Conservation (phyloP, 30 jellyfish, hydroid and myxozoan species). For the Cassiopea xamachana region DNA sequence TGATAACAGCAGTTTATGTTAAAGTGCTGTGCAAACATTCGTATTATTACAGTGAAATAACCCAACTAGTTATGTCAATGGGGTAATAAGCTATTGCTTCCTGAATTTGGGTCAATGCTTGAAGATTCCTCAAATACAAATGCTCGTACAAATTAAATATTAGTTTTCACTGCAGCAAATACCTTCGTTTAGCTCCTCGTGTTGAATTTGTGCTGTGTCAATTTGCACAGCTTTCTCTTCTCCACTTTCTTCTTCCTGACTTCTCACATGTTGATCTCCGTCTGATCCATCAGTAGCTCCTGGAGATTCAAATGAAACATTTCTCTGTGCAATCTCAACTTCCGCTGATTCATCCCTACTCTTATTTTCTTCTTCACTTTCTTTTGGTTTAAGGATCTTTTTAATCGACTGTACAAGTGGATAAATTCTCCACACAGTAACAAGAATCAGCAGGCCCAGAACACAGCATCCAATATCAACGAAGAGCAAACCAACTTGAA, state of each 20-base stretch:
- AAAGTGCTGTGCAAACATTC: too few relatives aligned
- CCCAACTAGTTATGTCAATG: too few relatives aligned
- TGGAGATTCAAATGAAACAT: background rate
- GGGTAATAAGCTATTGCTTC: too few relatives aligned
- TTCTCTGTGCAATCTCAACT: background rate
- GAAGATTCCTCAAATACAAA: too few relatives aligned
- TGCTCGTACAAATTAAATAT: too few relatives aligned
- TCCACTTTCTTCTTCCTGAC: slow-evolving; percentile 11
- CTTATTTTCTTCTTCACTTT: background rate
- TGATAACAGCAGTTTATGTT: too few relatives aligned
- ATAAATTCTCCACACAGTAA: slow-evolving; percentile 84
- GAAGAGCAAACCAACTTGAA: slow-evolving; percentile 71
- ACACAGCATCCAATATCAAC: slow-evolving; percentile 75
- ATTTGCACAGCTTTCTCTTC: slow-evolving; percentile 6
- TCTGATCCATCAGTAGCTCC: background rate
- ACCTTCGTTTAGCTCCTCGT: slow-evolving; percentile 12
- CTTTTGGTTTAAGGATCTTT: background rate
- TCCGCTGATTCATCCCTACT: background rate
- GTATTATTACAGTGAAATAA: too few relatives aligned
- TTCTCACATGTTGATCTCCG: slow-evolving; percentile 1
- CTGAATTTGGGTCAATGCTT: too few relatives aligned
- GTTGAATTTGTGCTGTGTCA: background rate
- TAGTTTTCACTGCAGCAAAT: too few relatives aligned
- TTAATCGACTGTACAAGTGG: slow-evolving; percentile 76
- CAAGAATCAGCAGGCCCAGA: slow-evolving; percentile 39